Conservation (phyloP, 2,888 invertebrate genomes). For the Caprella mutica region DNA sequence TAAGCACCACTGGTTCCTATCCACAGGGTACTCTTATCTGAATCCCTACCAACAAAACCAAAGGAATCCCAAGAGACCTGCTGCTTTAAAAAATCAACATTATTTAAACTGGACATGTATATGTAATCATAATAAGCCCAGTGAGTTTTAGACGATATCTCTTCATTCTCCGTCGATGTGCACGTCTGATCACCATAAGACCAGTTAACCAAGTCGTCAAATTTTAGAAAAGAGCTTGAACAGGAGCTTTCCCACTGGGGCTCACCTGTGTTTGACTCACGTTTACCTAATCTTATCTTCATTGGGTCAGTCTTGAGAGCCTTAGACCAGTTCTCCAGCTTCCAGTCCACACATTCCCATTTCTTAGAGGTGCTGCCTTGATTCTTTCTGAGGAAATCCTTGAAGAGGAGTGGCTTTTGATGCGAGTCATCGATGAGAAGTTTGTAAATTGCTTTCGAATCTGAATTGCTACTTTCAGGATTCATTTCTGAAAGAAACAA, state of each 20-base stretch:
- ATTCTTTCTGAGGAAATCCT: too few relatives aligned
- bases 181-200: conserved; percentile 1
- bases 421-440: too few relatives aligned
- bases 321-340: neutral
- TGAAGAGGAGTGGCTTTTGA: too few relatives aligned
- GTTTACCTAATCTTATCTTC: neutral
- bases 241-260: conserved; percentile 5
- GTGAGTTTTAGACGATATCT: conserved; percentile 10
- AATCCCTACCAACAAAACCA: conserved; percentile 39
- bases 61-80: conserved; percentile 40
- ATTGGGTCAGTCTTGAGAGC: neutral
- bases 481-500: too few relatives aligned
- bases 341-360: neutral
- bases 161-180: neutral
- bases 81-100: conserved; percentile 28
- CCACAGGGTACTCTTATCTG: conserved; percentile 43
- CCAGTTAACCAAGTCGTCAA: conserved; percentile 19
- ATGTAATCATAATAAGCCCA: conserved; percentile 33
- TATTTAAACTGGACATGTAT: conserved; percentile 16
- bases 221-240: conserved; percentile 4
- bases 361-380: too few relatives aligned
- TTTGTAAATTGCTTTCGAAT: too few relatives aligned
- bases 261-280: neutral
- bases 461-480: too few relatives aligned
- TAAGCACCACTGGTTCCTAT: conserved; percentile 55